These are phyloP conservation scores for Platichthys flesus DNA, from an alignment of 2,113 vertebrate species.

Conservation along the genomic window DNA sequence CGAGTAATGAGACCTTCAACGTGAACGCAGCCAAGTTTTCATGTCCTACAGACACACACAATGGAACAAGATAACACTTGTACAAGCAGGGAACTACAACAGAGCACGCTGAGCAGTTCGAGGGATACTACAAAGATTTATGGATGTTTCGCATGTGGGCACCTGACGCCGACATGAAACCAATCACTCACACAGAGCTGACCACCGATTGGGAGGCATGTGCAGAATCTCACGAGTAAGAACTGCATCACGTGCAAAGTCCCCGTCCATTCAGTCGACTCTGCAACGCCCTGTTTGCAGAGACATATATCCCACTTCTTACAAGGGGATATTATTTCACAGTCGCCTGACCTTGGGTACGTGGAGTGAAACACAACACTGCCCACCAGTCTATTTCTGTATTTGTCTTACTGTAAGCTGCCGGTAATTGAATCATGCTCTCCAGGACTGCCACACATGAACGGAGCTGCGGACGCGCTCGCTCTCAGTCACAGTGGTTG, in stretches of 20 bases:
- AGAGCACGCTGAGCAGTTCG: background rate
- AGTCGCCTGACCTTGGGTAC: constrained; percentile 83
- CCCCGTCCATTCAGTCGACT: constrained; percentile 51
- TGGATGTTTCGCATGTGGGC: constrained; percentile 1
- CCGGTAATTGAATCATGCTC: constrained; percentile 72
- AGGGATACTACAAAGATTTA: constrained; percentile 15
- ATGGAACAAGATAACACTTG: constrained; percentile 48
- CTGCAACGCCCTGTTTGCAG: constrained; percentile 71
- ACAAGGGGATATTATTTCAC: constrained; percentile 76
- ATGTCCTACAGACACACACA: constrained; percentile 11
- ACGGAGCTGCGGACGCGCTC: constrained; percentile 51
- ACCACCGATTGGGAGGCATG: background rate
- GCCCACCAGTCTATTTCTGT: constrained; percentile 77
- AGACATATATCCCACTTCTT: constrained; percentile 66
- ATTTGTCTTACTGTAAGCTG: constrained; percentile 82
- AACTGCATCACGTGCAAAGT: constrained; percentile 36
- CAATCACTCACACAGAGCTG: constrained; percentile 29
- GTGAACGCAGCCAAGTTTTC: constrained; percentile 4
- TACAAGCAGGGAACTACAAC: constrained; percentile 1
- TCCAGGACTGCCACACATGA: constrained; percentile 62
- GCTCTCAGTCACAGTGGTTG: constrained; percentile 50
- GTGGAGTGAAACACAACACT: constrained; percentile 81
- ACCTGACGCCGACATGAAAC: constrained; percentile 8
- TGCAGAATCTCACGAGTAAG: constrained; percentile 33
- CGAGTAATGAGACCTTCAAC: background rate